Conservation (phyloP, 2,113 vertebrate genomes). For the Leptocoma aspasia region DNA sequence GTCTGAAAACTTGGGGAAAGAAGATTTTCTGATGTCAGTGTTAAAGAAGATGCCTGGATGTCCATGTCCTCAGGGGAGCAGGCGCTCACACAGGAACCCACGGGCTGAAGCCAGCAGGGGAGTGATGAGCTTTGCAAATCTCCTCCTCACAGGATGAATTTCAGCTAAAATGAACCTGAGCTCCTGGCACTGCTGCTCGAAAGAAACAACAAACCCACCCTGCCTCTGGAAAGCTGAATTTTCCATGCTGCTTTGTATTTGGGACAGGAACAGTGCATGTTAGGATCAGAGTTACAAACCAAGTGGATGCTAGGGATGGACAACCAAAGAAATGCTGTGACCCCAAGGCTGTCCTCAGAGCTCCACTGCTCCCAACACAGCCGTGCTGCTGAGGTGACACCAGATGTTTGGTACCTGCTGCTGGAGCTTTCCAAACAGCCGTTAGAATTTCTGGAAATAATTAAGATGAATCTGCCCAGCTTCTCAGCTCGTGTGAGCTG, state of each 20-base stretch:
- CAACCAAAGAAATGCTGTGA: background rate
- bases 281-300: background rate
- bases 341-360: background rate
- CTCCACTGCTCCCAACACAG: background rate
- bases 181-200: background rate
- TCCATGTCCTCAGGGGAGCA: background rate
- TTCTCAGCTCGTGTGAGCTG: background rate
- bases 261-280: background rate
- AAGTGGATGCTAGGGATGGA: background rate
- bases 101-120: background rate
- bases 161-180: background rate
- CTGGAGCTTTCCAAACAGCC: background rate
- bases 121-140: background rate
- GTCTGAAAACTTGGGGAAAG: background rate
- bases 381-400: background rate
- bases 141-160: background rate
- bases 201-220: background rate
- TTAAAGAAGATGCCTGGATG: background rate
- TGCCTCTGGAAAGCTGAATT: background rate
- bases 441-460: background rate
- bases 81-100: background rate
- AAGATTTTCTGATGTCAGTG: background rate
- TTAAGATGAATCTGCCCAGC: background rate
- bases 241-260: background rate
- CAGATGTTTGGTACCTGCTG: background rate